Base-by-base conservation (phyloP, 2,888 invertebrate species). In the Cephus runcator region DNA sequence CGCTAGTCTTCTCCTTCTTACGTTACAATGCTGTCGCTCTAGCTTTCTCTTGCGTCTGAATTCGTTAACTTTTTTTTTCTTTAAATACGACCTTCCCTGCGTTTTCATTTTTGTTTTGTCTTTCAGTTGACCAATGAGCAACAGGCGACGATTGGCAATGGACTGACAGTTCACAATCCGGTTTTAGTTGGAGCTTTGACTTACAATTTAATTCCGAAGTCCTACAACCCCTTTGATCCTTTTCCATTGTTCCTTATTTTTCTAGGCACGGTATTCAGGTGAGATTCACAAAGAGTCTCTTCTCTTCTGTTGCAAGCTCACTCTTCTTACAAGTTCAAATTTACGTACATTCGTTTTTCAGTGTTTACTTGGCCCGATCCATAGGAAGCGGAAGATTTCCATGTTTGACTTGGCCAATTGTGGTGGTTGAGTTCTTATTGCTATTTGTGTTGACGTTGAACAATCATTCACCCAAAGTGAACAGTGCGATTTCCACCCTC, bases 351-450 rank as follows among this genome's bases (percentile, higher is more conserved):
- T 15, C 4, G 15, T 6, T 15, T 40, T 88, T 78, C 84, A 91
- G 91, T 77, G 88, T 90, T 81, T 90, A 91, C 80, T 79, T 90
- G 75, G 82, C 88, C 31, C 86, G 89, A 35, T 87, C 89, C 23
- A 81, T 88, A 75, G 82, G 83, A 83, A 89, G 81, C 79, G 87
- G 83, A 81, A 88, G 79, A 76, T 82, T 91, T 36, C 91, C 92
- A 3, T 88, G 85, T 77, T 82, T 90, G 73, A 90, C 91, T 0
- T 85, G 92, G 79, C 92, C 92, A 33, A 92, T 91, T 84, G 91
- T 91, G 81, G 73, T 92, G 4, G 86, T 87, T 12, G 89, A 90
- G 83, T 84, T 91, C 12, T 81, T 90, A 56, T 80, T 92, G 9
- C 87, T 92, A 76, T 82, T 90, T 31, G 85, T 86, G 73, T 82